Percentiles rank a stretch among this genome's conserved stretches.
Conservation (phyloP, 2,797 vertebrate species). For the Eulemur albifrons region DNA sequence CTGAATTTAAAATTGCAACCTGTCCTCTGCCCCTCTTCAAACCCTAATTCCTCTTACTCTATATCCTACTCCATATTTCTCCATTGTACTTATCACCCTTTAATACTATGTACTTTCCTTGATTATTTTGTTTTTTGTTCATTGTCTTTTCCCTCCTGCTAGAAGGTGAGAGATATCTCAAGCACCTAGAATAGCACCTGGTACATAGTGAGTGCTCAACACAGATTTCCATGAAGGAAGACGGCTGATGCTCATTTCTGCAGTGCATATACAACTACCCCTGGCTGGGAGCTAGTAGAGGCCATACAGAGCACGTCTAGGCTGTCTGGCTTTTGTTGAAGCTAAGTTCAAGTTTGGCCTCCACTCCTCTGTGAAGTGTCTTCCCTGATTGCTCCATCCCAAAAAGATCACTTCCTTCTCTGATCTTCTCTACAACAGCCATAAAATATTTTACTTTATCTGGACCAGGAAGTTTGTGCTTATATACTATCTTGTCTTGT, state of each 20-base stretch:
- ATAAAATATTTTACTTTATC: background rate
- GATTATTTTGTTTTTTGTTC: background rate
- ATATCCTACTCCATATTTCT: background rate
- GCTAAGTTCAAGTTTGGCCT: background rate
- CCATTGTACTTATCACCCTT: background rate
- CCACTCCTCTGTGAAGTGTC: background rate
- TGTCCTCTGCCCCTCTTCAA: background rate
- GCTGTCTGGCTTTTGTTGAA: background rate
- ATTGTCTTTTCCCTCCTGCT: background rate
- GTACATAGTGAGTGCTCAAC: no score
- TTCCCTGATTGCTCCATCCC: background rate
- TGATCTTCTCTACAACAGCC: background rate
- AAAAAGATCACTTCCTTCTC: background rate
- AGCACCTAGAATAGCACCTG: background rate
- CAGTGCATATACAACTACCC: accelerated
- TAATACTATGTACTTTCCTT: background rate
- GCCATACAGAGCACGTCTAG: accelerated
- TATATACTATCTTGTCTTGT: background rate
- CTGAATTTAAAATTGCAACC: background rate
- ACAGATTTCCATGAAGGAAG: background rate
- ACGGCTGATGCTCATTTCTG: background rate
- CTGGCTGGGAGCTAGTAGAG: background rate
- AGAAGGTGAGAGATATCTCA: background rate
- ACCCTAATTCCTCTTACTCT: background rate
- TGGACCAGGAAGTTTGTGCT: background rate